Conservation (phyloP, 2,888 invertebrate species). For the Entomobrya multifasciata region DNA sequence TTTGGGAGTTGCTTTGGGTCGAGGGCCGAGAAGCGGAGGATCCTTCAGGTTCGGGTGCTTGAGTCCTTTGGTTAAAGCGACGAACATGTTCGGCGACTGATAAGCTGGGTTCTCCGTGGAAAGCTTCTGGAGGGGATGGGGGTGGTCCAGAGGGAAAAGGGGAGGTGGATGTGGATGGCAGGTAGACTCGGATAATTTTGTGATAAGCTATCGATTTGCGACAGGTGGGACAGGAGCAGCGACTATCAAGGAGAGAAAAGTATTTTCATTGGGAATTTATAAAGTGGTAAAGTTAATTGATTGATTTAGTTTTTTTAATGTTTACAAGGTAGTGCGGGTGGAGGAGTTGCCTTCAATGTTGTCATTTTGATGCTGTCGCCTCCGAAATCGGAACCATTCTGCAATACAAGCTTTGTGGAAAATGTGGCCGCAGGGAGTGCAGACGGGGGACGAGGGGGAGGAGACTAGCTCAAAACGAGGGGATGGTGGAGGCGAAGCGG, state of each 20-base stretch:
- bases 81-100: not conserved
- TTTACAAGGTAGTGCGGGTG: too few species aligned
- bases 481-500: too few species aligned
- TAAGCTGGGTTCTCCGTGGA: too few species aligned
- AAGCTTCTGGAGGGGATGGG: too few species aligned
- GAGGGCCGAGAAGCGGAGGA: too few species aligned
- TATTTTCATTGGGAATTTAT: too few species aligned
- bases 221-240: constrained; percentile 39
- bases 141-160: not conserved
- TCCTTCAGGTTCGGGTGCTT: not conserved
- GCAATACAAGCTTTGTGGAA: constrained; percentile 51
- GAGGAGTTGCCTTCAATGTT: too few species aligned
- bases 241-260: not conserved
- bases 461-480: too few species aligned
- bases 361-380: too few species aligned
- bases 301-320: too few species aligned
- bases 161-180: constrained; percentile 5
- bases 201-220: constrained; percentile 39
- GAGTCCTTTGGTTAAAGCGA: not conserved
- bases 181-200: constrained; percentile 41
- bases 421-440: constrained; percentile 55
- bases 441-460: constrained; percentile 2
- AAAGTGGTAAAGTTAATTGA: too few species aligned
- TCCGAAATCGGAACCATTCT: constrained; percentile 45
- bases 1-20: not conserved